A percentile compares a stretch with the other conserved stretches of the same genome.
Conservation (phyloP, 2,797 vertebrate species). For the Oreochromis grahami region DNA sequence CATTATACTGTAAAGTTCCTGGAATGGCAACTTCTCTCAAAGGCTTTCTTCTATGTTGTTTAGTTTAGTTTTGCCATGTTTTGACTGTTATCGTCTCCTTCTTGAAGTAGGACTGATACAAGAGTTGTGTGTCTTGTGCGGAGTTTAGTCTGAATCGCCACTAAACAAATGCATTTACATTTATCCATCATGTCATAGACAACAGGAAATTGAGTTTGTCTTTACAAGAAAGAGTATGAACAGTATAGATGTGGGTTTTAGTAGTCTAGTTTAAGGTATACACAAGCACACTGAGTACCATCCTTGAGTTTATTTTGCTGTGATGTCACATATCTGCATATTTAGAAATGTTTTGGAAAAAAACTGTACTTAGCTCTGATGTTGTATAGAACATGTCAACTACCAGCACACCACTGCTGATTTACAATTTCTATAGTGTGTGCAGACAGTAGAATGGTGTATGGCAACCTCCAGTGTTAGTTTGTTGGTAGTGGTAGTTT, state of each 20-base stretch:
- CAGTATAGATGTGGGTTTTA: not conserved
- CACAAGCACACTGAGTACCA: conserved; percentile 2
- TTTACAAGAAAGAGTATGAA: not conserved
- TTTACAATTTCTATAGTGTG: not conserved
- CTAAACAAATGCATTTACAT: not conserved
- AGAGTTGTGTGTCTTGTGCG: not conserved
- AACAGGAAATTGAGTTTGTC: not conserved
- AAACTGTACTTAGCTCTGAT: not conserved
- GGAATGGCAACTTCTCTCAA: not conserved
- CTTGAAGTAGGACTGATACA: not conserved
- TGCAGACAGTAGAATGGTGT: not conserved
- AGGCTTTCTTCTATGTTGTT: not conserved
- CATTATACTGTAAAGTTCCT: not conserved
- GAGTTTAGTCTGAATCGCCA: not conserved
- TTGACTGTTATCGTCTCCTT: conserved; percentile 7
- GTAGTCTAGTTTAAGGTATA: conserved; percentile 1
- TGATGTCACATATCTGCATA: not conserved
- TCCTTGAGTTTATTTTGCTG: not conserved
- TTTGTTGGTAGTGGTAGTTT: not conserved
- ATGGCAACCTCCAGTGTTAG: not conserved
- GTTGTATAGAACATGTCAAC: not conserved
- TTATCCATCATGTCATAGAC: not conserved
- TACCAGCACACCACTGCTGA: not conserved
- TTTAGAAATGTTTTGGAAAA: not conserved
- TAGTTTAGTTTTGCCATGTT: not conserved